These are phyloP conservation scores for Gobius niger DNA, from an alignment of 2,113 vertebrate genomes.

Conservation along the genomic window DNA sequence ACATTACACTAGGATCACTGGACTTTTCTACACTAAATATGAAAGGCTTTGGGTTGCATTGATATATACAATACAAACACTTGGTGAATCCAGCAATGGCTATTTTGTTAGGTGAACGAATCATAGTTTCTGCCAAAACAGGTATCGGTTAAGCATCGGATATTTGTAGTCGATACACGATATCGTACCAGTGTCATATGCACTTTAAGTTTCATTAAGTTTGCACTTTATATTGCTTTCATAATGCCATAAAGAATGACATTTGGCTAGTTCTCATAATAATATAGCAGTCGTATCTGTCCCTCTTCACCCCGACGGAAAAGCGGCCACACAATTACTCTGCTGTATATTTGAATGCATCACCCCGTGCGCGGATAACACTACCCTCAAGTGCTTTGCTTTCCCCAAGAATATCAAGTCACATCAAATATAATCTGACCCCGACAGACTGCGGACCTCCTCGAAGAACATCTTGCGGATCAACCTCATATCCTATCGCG, in stretches of 20 bases:
- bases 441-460: conserved; percentile 29
- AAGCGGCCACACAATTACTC: neutral
- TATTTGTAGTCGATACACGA: too few relatives aligned
- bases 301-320: neutral
- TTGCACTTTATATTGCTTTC: neutral
- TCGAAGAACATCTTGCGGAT: conserved; percentile 53
- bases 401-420: conserved; percentile 37
- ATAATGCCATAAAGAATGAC: neutral
- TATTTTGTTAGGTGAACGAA: too few relatives aligned
- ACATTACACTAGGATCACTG: too few relatives aligned
- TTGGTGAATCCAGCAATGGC: too few relatives aligned
- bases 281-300: neutral
- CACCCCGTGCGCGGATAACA: neutral
- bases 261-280: neutral
- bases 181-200: too few relatives aligned
- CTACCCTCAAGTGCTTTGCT: neutral
- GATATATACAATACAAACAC: too few relatives aligned
- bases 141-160: too few relatives aligned
- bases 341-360: neutral
- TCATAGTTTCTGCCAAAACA: too few relatives aligned
- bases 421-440: conserved; percentile 43
- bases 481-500: conserved; percentile 53
- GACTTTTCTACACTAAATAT: too few relatives aligned
- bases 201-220: too few relatives aligned
- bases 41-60: too few relatives aligned